Evolutionary conservation across 1,140 invertebrate genomes (phyloP).

Genomic region (Pectinophora gossypiella): DNA sequence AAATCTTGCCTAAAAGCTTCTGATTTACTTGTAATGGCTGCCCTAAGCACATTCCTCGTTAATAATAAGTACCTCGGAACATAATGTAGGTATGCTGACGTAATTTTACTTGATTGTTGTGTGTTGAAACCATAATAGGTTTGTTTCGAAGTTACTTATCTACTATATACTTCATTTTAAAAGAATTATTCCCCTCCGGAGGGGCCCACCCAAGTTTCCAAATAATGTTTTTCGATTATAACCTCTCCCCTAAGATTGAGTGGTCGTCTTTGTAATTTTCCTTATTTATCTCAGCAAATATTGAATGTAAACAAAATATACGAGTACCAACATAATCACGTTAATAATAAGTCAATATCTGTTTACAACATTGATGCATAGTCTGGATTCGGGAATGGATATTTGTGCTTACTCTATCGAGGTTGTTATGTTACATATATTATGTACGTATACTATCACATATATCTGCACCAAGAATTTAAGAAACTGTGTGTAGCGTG

Average conservation of each 20-base stretch:
- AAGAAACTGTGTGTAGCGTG: too few species aligned
- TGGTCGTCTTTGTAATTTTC: constrained; percentile 17
- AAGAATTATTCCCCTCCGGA: background rate
- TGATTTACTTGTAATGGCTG: background rate
- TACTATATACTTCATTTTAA: background rate
- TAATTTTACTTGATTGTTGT: background rate
- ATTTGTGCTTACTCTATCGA: background rate
- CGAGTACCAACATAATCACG: too few species aligned
- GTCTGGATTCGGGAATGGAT: background rate
- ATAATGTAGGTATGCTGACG: background rate
- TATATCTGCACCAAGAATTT: too few species aligned
- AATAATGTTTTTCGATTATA: constrained; percentile 26
- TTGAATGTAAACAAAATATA: constrained; percentile 14
- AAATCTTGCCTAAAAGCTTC: too few species aligned
- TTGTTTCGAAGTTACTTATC: too few species aligned
- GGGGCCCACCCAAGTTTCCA: constrained; percentile 10
- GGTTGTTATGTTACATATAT: too few species aligned
- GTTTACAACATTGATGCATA: background rate
- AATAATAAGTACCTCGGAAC: background rate
- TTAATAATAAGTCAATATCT: background rate
- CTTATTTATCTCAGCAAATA: constrained; percentile 16
- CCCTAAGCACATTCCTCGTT: background rate
- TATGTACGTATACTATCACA: too few species aligned
- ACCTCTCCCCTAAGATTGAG: constrained; percentile 11
- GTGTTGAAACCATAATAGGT: background rate